These are phyloP conservation scores for Colletes gigas DNA, from an alignment of 1,140 invertebrate genomes.

Conservation along the genomic window DNA sequence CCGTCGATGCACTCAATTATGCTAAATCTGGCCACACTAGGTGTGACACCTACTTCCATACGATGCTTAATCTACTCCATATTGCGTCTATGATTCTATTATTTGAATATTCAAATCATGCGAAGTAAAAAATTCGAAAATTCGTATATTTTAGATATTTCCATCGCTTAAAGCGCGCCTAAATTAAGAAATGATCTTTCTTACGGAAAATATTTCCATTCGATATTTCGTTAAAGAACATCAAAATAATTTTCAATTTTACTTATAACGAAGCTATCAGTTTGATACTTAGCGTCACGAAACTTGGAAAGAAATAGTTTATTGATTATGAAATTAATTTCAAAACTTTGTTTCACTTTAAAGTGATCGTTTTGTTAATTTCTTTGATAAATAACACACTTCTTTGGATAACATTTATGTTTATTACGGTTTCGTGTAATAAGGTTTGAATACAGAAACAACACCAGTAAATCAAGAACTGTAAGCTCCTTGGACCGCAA, in stretches of 20 bases:
- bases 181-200: background rate
- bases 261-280: background rate
- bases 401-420: background rate
- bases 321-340: background rate
- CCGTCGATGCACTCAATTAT: too few species aligned
- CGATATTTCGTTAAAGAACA: background rate
- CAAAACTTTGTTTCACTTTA: background rate
- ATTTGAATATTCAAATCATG: background rate
- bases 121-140: background rate
- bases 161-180: background rate
- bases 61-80: too few species aligned
- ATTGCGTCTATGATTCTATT: too few species aligned
- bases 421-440: background rate
- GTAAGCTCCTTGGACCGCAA: constrained; percentile 3
- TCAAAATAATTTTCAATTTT: background rate
- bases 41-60: background rate
- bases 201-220: background rate
- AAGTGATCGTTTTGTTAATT: too few species aligned
- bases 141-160: background rate
- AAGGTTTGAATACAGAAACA: background rate
- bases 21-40: too few species aligned
- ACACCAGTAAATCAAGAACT: background rate
- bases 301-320: too few species aligned
- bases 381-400: background rate
- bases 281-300: background rate